Evolutionary conservation across 2,888 invertebrate species (phyloP), one percentile per base, ranked within the genome.

Genomic region (Drosophila sordidula): DNA sequence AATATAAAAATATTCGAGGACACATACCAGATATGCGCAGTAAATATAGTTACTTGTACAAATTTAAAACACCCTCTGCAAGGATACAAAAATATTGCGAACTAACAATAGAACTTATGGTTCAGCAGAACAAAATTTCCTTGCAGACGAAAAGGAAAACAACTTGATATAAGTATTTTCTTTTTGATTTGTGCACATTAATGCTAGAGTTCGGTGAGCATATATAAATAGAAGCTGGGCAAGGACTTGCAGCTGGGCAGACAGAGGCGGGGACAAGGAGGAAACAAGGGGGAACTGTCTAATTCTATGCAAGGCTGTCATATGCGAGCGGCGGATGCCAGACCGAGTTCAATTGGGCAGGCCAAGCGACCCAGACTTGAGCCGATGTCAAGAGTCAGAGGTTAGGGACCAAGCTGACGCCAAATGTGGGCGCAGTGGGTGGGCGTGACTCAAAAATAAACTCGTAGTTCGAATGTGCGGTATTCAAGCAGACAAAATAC

Each of bases 371-470:
- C 14, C 41, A n/a, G 68, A 71, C 47, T 75, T 42, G 41, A 57
- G 52, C 44, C 18, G 57, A 57, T 47, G 50, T 59, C 61, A 54
- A 36, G n/a, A 58, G 44, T 50, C 64, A 46, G 61, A 54, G 64
- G 56, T 59, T 54, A 52, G 41, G 26, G 59, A 54, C 38, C 68
- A 59, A 63, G 18, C 29, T 46, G 12, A 46, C 29, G 41, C 49
- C 49, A 45, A 36, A 25, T 29, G 56, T 55, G 64, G 42, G 22
- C 11, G 34, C 9, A 38, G 8, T 56, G 34, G 4, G 16, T 57
- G 71, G 44, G 46, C 16, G 56, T 46, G 50, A 62, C 70, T 83
- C 59, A 67, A 86, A 86, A 86, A 86, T 86, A 78, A 83, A 80
- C 83, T 86, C 18, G 22, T 38, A 63, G 62, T 61, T 84, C 57